Conservation (phyloP, 2,888 invertebrate species). For the Andrena trimmerana region DNA sequence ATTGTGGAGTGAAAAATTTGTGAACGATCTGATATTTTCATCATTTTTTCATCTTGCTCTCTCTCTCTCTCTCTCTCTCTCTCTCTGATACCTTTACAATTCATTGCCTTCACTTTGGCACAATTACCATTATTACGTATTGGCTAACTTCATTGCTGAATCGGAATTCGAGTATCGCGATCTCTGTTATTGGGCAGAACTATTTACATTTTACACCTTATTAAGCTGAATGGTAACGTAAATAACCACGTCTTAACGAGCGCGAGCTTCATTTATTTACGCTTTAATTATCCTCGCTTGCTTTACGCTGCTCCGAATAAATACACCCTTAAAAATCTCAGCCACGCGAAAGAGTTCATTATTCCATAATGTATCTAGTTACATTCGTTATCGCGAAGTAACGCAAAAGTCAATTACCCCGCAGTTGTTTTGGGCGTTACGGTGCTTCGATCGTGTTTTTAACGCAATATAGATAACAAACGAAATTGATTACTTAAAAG, state of each 20-base stretch:
- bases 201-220: conserved; percentile 33
- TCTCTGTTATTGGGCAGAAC: background rate
- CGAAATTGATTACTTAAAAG: conserved; percentile 27
- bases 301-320: conserved; percentile 29
- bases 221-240: conserved; percentile 29
- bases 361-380: conserved; percentile 44
- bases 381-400: conserved; percentile 37
- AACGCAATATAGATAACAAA: conserved; percentile 3
- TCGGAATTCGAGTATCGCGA: background rate
- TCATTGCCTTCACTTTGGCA: background rate
- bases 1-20: background rate
- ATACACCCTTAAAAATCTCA: conserved; percentile 43
- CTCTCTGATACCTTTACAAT: too few relatives aligned
- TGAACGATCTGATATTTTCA: too few relatives aligned
- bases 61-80: too few relatives aligned
- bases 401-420: conserved; percentile 34
- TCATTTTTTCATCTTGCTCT: too few relatives aligned
- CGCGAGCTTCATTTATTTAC: conserved; percentile 46
- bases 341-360: conserved; percentile 32
- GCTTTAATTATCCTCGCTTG: conserved; percentile 52
- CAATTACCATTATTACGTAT: background rate
- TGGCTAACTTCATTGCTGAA: background rate
- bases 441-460: conserved; percentile 1
- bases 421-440: background rate
- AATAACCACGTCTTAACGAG: conserved; percentile 39